phyloP scores from a whole-genome alignment of 2,113 vertebrate genomes.

The Oreocharis arfaki region DNA sequence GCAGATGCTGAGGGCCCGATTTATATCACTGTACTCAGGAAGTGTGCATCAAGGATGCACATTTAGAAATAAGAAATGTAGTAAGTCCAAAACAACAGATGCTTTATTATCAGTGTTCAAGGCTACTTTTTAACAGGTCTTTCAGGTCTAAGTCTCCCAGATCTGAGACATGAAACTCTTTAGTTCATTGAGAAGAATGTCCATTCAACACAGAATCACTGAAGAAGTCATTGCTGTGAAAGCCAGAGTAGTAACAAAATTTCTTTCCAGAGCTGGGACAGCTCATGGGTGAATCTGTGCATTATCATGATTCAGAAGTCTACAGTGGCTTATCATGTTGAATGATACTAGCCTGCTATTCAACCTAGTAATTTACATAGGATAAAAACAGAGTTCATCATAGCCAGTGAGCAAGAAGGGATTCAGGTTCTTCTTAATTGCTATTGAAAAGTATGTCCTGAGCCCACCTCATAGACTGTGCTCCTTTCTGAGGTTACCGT shows the following conservation, averaged over 20 bases:
- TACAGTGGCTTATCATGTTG: not conserved
- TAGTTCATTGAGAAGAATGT: fast-evolving
- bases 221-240: not conserved
- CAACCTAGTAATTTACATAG: not conserved
- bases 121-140: not conserved
- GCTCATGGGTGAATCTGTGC: not conserved
- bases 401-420: not conserved
- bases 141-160: not conserved
- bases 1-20: not conserved
- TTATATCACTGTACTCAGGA: not conserved
- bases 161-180: not conserved
- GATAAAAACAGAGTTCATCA: not conserved
- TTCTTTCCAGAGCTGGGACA: not conserved
- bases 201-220: not conserved
- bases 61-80: not conserved
- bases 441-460: not conserved
- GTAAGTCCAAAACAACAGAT: not conserved
- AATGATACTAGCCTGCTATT: not conserved
- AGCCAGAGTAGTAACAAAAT: not conserved
- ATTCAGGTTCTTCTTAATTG: not conserved
- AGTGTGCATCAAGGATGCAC: not conserved
- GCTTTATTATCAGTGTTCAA: not conserved
- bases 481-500: not conserved
- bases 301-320: not conserved
- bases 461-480: not conserved